A percentile compares a stretch with the other conserved stretches of the same genome.
These are phyloP conservation scores for Tupiocoris notatus DNA, from an alignment of 2,888 invertebrate genomes.

Conservation along the genomic window DNA sequence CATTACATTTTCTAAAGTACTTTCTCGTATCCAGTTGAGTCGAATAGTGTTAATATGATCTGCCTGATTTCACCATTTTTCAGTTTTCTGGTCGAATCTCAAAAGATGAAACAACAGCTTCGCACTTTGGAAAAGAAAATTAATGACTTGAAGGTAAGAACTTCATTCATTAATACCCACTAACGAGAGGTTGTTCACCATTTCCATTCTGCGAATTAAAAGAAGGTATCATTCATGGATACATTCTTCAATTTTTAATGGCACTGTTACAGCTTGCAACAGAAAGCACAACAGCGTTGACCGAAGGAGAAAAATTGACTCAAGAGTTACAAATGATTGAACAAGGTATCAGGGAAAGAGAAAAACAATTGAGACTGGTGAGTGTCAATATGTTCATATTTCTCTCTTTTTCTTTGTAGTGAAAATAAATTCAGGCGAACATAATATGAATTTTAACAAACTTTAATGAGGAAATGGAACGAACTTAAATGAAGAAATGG, in stretches of 20 bases:
- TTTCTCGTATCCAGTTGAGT: too few species aligned
- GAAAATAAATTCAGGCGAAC: too few species aligned
- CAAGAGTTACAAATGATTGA: slow-evolving; percentile 63
- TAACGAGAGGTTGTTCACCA: too few species aligned
- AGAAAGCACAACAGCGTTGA: slow-evolving; percentile 58
- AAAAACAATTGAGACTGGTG: slow-evolving; percentile 58
- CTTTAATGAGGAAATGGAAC: slow-evolving; percentile 36
- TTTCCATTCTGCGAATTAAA: background rate
- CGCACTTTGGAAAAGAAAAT: slow-evolving; percentile 63
- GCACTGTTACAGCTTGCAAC: slow-evolving; percentile 56
- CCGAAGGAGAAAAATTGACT: slow-evolving; percentile 60
- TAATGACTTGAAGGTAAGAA: slow-evolving; percentile 59
- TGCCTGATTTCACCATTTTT: too few species aligned
- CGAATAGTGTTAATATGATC: too few species aligned
- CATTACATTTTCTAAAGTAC: background rate
- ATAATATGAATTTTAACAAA: background rate
- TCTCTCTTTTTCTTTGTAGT: too few species aligned
- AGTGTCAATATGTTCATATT: too few species aligned
- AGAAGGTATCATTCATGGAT: background rate
- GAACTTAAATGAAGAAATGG: slow-evolving; percentile 23
- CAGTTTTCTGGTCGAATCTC: slow-evolving; percentile 60
- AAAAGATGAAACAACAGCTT: slow-evolving; percentile 61
- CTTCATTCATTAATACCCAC: too few species aligned
- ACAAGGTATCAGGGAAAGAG: slow-evolving; percentile 63
- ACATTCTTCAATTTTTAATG: background rate